A percentile compares a stretch with the other conserved stretches of the same genome.
Evolutionary conservation across 37 sponge, comb jelly and placozoan species (phyloP).

Genomic region (Cladorhizidae sp.): DNA sequence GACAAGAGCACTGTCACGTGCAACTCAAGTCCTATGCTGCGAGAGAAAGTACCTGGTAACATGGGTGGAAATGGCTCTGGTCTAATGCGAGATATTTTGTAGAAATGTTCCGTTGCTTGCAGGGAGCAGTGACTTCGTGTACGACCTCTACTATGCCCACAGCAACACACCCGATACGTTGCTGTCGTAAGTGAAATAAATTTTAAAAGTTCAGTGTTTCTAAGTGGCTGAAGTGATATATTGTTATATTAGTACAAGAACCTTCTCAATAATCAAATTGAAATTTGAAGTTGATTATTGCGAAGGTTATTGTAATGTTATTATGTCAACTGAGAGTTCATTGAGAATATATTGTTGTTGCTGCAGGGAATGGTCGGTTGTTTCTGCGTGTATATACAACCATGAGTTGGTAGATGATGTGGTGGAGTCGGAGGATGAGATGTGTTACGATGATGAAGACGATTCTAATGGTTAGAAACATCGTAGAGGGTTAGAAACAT

Average conservation of each 20-base stretch:
- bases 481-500: background rate
- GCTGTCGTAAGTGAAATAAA: background rate
- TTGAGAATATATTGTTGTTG: background rate
- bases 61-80: too few species aligned
- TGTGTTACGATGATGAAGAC: slow-evolving; percentile 70
- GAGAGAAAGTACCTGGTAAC: slow-evolving; percentile 38
- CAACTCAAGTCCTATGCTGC: slow-evolving; percentile 62
- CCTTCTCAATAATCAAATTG: too few species aligned
- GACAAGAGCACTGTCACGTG: slow-evolving; percentile 45
- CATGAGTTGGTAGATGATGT: slow-evolving; percentile 63
- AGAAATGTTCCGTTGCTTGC: background rate
- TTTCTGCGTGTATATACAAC: background rate
- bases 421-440: slow-evolving; percentile 50
- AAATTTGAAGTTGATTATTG: too few species aligned
- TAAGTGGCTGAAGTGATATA: too few species aligned
- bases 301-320: too few species aligned
- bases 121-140: slow-evolving; percentile 39
- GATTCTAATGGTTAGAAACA: slow-evolving; percentile 84
- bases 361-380: slow-evolving; percentile 65
- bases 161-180: background rate
- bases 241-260: too few species aligned
- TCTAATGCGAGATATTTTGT: background rate
- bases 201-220: too few species aligned
- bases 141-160: slow-evolving; percentile 55
- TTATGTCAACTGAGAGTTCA: too few species aligned